Percentiles rank a stretch among this genome's conserved stretches.
Evolutionary conservation across 2,888 invertebrate genomes (phyloP).

Genomic region (Rhimphoctona megacephalus): DNA sequence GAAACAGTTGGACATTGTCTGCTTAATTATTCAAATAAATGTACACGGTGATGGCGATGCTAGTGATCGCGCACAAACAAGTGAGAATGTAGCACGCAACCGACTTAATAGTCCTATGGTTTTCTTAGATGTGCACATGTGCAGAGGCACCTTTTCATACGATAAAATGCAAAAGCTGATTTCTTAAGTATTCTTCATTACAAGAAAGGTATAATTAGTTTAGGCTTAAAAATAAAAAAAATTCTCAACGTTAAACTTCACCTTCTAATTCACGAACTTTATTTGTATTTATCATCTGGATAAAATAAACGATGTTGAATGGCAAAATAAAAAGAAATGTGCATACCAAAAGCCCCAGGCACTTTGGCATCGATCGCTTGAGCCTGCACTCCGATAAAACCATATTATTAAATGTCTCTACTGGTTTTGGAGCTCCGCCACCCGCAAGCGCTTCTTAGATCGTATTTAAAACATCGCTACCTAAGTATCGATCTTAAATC

Average conservation of each 20-base stretch:
- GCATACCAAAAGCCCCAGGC: conserved; percentile 75
- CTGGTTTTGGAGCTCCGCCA: conserved; percentile 72
- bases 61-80: conserved; percentile 82
- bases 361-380: conserved; percentile 77
- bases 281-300: conserved; percentile 4
- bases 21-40: conserved; percentile 84
- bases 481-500: conserved; percentile 5
- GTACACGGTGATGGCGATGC: conserved; percentile 79
- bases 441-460: conserved; percentile 73
- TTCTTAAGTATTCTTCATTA: conserved; percentile 1
- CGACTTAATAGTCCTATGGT: conserved; percentile 21
- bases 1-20: conserved; percentile 72
- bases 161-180: conserved; percentile 9
- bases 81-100: conserved; percentile 82
- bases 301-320: conserved; percentile 23
- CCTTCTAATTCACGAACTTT: background rate
- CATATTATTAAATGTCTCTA: conserved; percentile 80
- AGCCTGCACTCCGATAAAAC: conserved; percentile 79
- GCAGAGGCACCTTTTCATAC: background rate
- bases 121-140: background rate
- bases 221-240: background rate
- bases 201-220: background rate
- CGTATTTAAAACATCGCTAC: conserved; percentile 33
- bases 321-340: conserved; percentile 66
- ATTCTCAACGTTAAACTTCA: background rate